phyloP scores from a whole-genome alignment of 2,113 vertebrate species.

The Corythoichthys haematopterus region DNA sequence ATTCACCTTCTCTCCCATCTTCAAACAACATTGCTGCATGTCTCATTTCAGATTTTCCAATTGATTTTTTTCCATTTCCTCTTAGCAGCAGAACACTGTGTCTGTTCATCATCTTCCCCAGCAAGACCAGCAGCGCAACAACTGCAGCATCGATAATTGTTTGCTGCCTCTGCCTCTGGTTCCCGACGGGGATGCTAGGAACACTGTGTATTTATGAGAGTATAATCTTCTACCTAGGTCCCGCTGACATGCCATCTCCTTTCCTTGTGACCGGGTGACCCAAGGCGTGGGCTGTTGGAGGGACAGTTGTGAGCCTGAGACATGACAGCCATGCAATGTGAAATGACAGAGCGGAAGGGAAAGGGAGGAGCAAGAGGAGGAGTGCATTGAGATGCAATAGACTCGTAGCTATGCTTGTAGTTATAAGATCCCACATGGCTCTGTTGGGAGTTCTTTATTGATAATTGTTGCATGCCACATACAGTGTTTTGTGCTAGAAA shows the following conservation, averaged over 20 bases:
- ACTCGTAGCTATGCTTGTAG: not conserved
- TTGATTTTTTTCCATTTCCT: slow-evolving; percentile 6
- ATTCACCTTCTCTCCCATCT: slow-evolving; percentile 5
- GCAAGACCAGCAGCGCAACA: slow-evolving; percentile 10
- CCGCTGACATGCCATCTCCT: slow-evolving; percentile 22
- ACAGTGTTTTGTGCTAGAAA: not conserved
- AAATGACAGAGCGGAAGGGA: slow-evolving; percentile 27
- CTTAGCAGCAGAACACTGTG: slow-evolving; percentile 1
- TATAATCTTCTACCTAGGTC: slow-evolving; percentile 56
- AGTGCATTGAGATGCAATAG: slow-evolving; percentile 7
- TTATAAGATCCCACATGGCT: not conserved
- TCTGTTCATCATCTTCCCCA: slow-evolving; percentile 4
- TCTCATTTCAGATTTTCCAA: not conserved
- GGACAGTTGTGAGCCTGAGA: slow-evolving; percentile 36
- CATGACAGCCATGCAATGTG: slow-evolving; percentile 36
- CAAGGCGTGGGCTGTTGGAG: slow-evolving; percentile 23
- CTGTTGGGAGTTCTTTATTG: not conserved
- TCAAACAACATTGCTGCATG: slow-evolving; percentile 11
- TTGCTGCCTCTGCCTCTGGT: slow-evolving; percentile 4
- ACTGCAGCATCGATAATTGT: slow-evolving; percentile 27
- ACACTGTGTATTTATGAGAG: slow-evolving; percentile 32
- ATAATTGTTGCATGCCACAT: not conserved
- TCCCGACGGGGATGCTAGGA: slow-evolving; percentile 26
- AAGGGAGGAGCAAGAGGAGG: slow-evolving; percentile 4
- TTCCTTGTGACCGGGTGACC: slow-evolving; percentile 31